Evolutionary conservation across 64 coral and sea anemone genomes (phyloP), one percentile per base, ranked within the genome.

Genomic region (Stylophora pistillata): DNA sequence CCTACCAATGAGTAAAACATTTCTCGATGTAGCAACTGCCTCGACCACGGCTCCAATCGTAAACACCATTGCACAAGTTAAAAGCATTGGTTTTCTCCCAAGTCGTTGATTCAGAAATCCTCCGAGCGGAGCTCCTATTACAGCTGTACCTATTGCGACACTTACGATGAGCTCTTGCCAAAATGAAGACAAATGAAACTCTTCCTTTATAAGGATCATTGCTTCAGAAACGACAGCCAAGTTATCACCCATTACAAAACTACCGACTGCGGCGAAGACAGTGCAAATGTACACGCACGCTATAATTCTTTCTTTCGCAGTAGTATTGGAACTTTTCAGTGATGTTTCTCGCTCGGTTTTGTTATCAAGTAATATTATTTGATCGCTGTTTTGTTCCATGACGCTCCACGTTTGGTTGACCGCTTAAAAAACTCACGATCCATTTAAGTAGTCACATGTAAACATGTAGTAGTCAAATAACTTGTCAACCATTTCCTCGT

Each of bases 151-250:
- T 1, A 99, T 99, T 4, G 97, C 95, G 0, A 85, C 87, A n/a
- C 97, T 99, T 0, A 99, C 97, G 0, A 99, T 78, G 23, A 99
- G 77, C 71, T 95, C 97, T 78, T 99, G 90, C 97, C 93, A 95
- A 16, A 95, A 58, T 28, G 81, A 65, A 29, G 58, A 83, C 52
- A 99, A 76, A 5, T 31, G 71, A 89, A 99, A 99, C 72, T 89
- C 90, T 65, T 95, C 54, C 41, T 78, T 87, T 17, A 99, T 68
- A 13, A 89, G 74, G 30, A 99, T 89, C 90, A 99, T 88, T 32
- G 97, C 93, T 34, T 93, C 97, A 18, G 97, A 99, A 23, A 99
- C 78, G 18, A 99, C 96, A 2, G 93, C 93, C 5, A 93, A 95
- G 62, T 99, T 93, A 63, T 99, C 95, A 11, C 97, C 97, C 56